Base-by-base conservation (phyloP, 2,888 invertebrate genomes). In the Agriotes lineatus region DNA sequence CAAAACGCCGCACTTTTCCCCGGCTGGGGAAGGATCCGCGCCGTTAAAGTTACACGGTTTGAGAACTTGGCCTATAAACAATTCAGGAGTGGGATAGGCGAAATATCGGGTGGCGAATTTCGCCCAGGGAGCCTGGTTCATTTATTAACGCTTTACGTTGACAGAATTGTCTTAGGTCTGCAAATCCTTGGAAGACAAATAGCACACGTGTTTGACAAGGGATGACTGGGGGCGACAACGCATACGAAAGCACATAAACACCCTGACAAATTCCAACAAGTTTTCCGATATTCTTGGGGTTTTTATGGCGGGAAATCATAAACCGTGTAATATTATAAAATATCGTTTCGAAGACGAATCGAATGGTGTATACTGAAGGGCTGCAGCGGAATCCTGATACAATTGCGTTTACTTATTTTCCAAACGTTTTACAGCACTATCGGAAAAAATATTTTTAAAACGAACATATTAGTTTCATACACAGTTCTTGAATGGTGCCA, bases 121-220 rank as follows among this genome's bases (percentile, higher is more conserved):
- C 65, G 70, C 70, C 67, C 62, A 60, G 67, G 66, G 69, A 56
- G 56, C 62, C 60, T 61, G 65, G 66, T 73, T 68, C 73, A 73
- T 73, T 73, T 73, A 72, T 73, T 73, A 73, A 73, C 69, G 71
- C 69, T 72, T 70, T 72, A 67, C 66, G 67, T 70, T 72, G 71
- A 67, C 73, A 66, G 67, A 72, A 67, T 67, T 65, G 70, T 65
- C 65, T 65, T 69, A 57, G 45, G 58, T 58, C 30, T 52, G 61
- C 66, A 69, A 69, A 69, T 69, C 66, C 65, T 33, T 56, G 4
- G 30, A 58, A 68, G 68, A 68, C 45, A 30, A 48, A 65, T 65
- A 20, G 58, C 48, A 48, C 30, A 45, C 25, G 19, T 18, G 48
- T 19, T 12, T 58, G 65, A 65, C 58, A 52, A 33, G 35, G 39